phyloP scores from a whole-genome alignment of 2,113 vertebrate genomes.

The Eubucco bourcierii region DNA sequence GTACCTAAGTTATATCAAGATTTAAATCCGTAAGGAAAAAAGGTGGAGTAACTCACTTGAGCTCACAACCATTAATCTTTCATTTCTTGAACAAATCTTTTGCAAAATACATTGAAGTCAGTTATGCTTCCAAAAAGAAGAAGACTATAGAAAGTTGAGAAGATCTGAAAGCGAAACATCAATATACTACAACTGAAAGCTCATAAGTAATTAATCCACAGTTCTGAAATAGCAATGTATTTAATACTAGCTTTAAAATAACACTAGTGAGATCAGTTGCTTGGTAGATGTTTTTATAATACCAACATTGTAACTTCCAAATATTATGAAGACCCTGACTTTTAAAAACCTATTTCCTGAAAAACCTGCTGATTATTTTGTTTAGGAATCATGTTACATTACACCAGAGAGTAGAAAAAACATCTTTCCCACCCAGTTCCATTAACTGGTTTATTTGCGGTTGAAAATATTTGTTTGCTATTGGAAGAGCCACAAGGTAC shows the following conservation, averaged over 20 bases:
- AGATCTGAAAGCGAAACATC: background rate
- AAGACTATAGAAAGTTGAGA: background rate
- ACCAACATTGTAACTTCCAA: background rate
- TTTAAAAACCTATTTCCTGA: background rate
- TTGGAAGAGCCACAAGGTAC: background rate
- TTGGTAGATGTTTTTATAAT: background rate
- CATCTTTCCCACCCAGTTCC: background rate
- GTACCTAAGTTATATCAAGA: background rate
- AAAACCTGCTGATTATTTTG: background rate
- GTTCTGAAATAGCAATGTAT: background rate
- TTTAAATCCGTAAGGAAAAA: background rate
- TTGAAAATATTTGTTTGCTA: background rate
- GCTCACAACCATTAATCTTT: background rate
- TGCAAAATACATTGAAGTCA: background rate
- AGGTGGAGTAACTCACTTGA: background rate
- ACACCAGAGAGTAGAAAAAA: background rate
- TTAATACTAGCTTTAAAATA: background rate
- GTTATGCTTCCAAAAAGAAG: background rate
- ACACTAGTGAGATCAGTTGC: background rate
- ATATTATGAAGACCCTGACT: background rate
- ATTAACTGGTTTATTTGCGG: background rate
- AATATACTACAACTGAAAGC: background rate
- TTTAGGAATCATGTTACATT: background rate
- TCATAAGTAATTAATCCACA: background rate
- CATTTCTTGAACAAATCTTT: background rate